Conservation (phyloP, 2,797 vertebrate species). For the Gorsachius magnificus region DNA sequence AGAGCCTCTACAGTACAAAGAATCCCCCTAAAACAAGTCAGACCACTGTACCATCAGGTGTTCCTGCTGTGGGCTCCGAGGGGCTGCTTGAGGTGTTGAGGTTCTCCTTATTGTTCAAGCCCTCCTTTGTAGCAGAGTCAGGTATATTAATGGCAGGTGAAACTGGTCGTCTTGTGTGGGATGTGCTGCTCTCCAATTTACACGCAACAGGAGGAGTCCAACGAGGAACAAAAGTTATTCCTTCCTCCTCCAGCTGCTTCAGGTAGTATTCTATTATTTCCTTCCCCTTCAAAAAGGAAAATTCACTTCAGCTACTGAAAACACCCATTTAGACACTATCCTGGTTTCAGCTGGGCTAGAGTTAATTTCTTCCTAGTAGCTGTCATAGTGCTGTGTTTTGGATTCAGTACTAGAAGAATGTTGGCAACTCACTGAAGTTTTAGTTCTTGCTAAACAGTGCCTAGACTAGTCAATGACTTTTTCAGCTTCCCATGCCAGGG, state of each 20-base stretch:
- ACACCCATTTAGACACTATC: not conserved
- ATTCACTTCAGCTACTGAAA: not conserved
- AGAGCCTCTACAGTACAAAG: not conserved
- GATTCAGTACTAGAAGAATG: too few species aligned
- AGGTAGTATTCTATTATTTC: constrained; percentile 98
- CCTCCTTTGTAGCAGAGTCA: constrained; percentile 68
- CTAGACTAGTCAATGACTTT: too few species aligned
- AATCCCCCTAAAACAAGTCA: not conserved
- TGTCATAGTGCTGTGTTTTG: too few species aligned
- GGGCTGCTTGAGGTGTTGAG: constrained; percentile 72
- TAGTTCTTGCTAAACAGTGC: too few species aligned
- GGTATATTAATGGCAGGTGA: constrained; percentile 68
- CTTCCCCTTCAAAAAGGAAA: constrained; percentile 84
- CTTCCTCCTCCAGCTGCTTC: constrained; percentile 90
- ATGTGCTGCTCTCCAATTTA: constrained; percentile 41
- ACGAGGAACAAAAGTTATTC: constrained; percentile 85
- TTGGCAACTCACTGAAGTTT: too few species aligned
- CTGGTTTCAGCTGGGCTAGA: too few species aligned
- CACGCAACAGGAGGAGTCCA: constrained; percentile 80
- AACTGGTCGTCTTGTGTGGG: constrained; percentile 41
- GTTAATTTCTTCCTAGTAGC: too few species aligned
- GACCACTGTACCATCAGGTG: constrained; percentile 85
- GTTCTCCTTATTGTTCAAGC: constrained; percentile 75
- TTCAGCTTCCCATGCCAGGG: too few species aligned
- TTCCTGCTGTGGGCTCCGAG: constrained; percentile 78